A percentile compares a stretch with the other conserved stretches of the same genome.
phyloP scores from a whole-genome alignment of 2,797 vertebrate genomes.

The Lycodopsis pacificus region DNA sequence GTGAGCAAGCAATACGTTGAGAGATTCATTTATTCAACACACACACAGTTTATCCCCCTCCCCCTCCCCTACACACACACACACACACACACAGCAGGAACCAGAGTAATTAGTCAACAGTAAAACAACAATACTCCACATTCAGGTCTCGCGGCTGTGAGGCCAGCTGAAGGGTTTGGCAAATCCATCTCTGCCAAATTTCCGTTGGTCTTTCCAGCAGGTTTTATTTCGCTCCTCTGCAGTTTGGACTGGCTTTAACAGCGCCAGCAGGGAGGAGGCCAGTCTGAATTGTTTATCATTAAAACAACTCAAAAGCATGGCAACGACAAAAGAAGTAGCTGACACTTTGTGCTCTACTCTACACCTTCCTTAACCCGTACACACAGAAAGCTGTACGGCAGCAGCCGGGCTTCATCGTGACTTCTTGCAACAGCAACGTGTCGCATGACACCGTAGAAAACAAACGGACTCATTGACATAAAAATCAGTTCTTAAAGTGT shows the following conservation, averaged over 20 bases:
- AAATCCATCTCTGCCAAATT: conserved; percentile 62
- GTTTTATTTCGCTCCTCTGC: conserved; percentile 67
- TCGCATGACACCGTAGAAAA: not conserved
- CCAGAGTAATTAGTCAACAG: conserved; percentile 64
- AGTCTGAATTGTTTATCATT: conserved; percentile 59
- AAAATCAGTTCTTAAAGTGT: not conserved
- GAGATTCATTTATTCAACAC: conserved; percentile 12
- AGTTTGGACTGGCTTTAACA: conserved; percentile 45
- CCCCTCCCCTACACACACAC: not conserved
- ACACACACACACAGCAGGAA: conserved; percentile 35
- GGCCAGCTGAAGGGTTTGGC: conserved; percentile 60
- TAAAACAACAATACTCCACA: conserved; percentile 72
- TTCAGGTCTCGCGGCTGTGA: conserved; percentile 69
- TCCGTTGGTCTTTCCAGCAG: conserved; percentile 62
- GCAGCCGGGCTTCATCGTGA: not conserved
- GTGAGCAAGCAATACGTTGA: not conserved
- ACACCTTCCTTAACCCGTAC: conserved; percentile 15
- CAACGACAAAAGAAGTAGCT: conserved; percentile 46
- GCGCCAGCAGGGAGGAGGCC: conserved; percentile 65
- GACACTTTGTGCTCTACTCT: conserved; percentile 7
- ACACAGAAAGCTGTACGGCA: not conserved
- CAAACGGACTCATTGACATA: not conserved
- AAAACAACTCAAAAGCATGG: conserved; percentile 53
- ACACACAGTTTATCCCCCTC: conserved; percentile 27
- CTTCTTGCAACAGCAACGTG: too few species aligned